These are phyloP conservation scores for Smutsia temminckii DNA, from an alignment of 2,797 vertebrate genomes.

Conservation along the genomic window DNA sequence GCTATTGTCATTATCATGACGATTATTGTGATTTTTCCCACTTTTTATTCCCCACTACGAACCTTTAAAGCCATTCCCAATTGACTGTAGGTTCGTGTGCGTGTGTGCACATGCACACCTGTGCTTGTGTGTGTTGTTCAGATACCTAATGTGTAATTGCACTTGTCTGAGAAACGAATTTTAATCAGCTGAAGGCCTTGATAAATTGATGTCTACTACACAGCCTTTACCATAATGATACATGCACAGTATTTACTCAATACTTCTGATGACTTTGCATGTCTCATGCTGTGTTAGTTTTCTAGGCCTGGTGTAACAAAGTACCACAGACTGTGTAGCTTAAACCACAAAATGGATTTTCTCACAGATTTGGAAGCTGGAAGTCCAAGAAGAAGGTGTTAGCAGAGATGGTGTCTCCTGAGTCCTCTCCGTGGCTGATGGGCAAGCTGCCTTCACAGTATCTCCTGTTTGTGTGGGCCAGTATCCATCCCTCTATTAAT, in stretches of 20 bases:
- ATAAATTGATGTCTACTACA: background rate
- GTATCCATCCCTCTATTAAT: background rate
- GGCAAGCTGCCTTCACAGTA: background rate
- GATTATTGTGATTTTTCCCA: background rate
- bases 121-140: background rate
- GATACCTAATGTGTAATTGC: background rate
- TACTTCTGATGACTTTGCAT: background rate
- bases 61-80: background rate
- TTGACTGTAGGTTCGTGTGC: background rate
- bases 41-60: background rate
- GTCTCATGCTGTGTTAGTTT: background rate
- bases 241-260: background rate
- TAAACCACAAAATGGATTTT: background rate
- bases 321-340: background rate
- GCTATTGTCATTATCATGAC: background rate
- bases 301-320: background rate
- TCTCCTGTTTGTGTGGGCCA: background rate
- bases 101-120: background rate
- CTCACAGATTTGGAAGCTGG: background rate
- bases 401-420: accelerated
- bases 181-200: background rate
- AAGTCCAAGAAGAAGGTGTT: background rate
- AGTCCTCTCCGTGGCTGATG: background rate
- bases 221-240: background rate
- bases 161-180: background rate